phyloP scores from a whole-genome alignment of 2,888 invertebrate genomes.

The Thalpophila matura region DNA sequence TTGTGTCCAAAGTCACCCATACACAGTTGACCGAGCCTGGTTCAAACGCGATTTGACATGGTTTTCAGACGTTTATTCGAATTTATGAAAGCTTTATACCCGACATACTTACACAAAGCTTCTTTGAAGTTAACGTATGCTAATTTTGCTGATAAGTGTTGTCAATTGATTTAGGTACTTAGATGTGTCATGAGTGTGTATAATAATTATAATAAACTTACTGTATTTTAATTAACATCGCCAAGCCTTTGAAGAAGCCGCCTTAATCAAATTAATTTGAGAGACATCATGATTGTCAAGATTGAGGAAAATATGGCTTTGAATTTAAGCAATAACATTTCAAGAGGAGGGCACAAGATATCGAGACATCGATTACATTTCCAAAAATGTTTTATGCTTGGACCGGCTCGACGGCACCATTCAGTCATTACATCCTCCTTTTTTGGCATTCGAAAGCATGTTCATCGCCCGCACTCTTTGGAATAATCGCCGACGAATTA shows the following conservation, averaged over 20 bases:
- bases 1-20: too few species aligned
- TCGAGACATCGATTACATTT: slow-evolving; percentile 57
- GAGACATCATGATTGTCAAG: slow-evolving; percentile 21
- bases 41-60: slow-evolving; percentile 72
- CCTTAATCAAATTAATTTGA: slow-evolving; percentile 44
- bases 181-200: too few species aligned
- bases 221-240: slow-evolving; percentile 43
- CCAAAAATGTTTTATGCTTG: slow-evolving; percentile 53
- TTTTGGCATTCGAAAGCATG: slow-evolving; percentile 73
- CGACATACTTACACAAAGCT: slow-evolving; percentile 37
- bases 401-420: slow-evolving; percentile 55
- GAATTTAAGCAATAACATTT: slow-evolving; percentile 43
- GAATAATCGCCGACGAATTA: slow-evolving; percentile 66
- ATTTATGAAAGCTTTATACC: slow-evolving; percentile 64
- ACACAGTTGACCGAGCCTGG: too few species aligned
- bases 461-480: slow-evolving; percentile 59
- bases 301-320: slow-evolving; percentile 36
- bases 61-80: slow-evolving; percentile 68
- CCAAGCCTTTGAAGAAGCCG: slow-evolving; percentile 42
- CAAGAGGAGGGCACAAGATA: slow-evolving; percentile 41
- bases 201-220: slow-evolving; percentile 25
- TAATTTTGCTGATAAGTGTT: slow-evolving; percentile 42
- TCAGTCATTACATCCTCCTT: slow-evolving; percentile 69
- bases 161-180: slow-evolving; percentile 58
- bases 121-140: slow-evolving; percentile 33